A percentile compares a stretch with the other conserved stretches of the same genome.
These are phyloP conservation scores for Dicyrtomina minuta DNA, from an alignment of 2,888 invertebrate species.

Conservation along the genomic window DNA sequence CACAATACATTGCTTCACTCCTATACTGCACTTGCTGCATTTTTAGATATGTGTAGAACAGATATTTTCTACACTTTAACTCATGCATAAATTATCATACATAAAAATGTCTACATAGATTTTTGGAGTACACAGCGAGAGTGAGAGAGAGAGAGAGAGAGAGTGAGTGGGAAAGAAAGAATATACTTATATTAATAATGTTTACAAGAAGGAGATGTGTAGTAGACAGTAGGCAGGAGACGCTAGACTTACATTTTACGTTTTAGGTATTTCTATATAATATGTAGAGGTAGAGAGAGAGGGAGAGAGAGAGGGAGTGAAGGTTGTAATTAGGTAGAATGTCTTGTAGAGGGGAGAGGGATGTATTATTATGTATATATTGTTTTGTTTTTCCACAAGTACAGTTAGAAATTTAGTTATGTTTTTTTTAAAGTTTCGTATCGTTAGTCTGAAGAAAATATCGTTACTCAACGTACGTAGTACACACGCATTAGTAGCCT, in stretches of 20 bases:
- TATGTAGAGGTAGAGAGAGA: not conserved
- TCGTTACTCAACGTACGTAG: not conserved
- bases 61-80: not conserved
- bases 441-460: not conserved
- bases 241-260: too few species aligned
- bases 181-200: too few species aligned
- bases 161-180: not conserved
- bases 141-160: slow-evolving; percentile 1
- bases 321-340: not conserved
- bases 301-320: not conserved
- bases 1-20: not conserved
- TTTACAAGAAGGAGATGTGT: too few species aligned
- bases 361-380: too few species aligned
- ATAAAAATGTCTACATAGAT: not conserved
- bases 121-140: too few species aligned
- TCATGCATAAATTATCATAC: slow-evolving; percentile 13
- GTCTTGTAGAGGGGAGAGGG: too few species aligned
- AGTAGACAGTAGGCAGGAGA: too few species aligned
- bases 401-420: not conserved
- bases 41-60: too few species aligned
- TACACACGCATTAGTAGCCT: not conserved
- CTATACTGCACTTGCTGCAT: too few species aligned
- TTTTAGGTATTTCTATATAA: too few species aligned
- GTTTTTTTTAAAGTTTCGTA: not conserved
- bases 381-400: not conserved